These are phyloP conservation scores for Tauraco erythrolophus DNA, from an alignment of 2,113 vertebrate genomes.

Conservation along the genomic window DNA sequence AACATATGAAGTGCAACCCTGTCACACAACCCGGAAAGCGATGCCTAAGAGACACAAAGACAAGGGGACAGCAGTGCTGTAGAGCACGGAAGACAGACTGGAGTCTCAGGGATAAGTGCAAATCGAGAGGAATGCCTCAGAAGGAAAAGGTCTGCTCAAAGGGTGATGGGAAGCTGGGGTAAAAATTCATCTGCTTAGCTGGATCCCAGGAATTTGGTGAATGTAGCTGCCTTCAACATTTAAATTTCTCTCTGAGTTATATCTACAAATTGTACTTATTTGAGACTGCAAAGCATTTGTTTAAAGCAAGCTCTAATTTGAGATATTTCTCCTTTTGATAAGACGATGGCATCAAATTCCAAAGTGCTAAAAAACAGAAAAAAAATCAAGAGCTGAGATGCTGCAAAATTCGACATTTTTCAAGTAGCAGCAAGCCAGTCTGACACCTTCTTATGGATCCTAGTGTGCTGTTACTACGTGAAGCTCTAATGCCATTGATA, in stretches of 20 bases:
- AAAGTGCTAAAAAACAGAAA: slow-evolving; percentile 38
- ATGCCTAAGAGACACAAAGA: neutral
- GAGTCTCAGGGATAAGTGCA: neutral
- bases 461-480: neutral
- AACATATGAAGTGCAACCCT: neutral
- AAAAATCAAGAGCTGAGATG: slow-evolving; percentile 43
- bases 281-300: neutral
- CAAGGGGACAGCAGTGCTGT: neutral
- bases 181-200: neutral
- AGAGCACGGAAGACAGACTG: rapidly evolving
- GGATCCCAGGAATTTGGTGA: neutral
- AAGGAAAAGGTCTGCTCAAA: neutral
- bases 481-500: slow-evolving; percentile 35
- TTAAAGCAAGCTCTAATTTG: slow-evolving; percentile 48
- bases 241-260: neutral
- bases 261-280: neutral
- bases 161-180: neutral
- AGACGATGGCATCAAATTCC: slow-evolving; percentile 15
- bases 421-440: slow-evolving; percentile 44
- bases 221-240: neutral
- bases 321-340: slow-evolving; percentile 43
- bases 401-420: slow-evolving; percentile 50
- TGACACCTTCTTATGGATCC: slow-evolving; percentile 25
- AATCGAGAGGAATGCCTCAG: neutral
- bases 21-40: rapidly evolving